phyloP scores from a whole-genome alignment of 2,888 invertebrate genomes.

The Synanthedon tipuliformis region DNA sequence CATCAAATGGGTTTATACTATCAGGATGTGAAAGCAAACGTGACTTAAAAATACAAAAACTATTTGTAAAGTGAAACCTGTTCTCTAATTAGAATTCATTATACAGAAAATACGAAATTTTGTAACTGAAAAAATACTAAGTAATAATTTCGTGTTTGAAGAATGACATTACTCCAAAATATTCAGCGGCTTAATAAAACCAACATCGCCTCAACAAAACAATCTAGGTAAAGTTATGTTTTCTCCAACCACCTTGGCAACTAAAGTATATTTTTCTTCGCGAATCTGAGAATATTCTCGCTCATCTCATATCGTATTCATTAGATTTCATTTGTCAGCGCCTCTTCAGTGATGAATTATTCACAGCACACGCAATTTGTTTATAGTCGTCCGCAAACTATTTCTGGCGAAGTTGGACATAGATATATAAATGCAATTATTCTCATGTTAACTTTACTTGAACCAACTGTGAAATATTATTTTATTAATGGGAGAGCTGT shows the following conservation, averaged over 20 bases:
- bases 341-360: conserved; percentile 61
- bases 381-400: conserved; percentile 42
- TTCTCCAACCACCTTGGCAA: neutral
- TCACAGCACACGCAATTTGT: conserved; percentile 54
- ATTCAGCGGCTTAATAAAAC: neutral
- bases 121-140: too few species aligned
- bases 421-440: conserved; percentile 28
- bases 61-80: too few species aligned
- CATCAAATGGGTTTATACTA: too few species aligned
- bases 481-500: conserved; percentile 1
- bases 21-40: too few species aligned
- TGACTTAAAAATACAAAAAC: too few species aligned
- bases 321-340: conserved; percentile 65
- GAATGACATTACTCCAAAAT: too few species aligned
- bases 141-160: too few species aligned
- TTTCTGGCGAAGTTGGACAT: conserved; percentile 28
- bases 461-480: neutral
- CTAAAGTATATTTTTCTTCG: neutral
- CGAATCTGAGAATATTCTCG: conserved; percentile 30
- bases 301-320: conserved; percentile 60
- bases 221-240: neutral
- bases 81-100: too few species aligned
- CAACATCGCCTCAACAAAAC: neutral
- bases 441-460: conserved; percentile 15
- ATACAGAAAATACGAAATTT: too few species aligned